Conservation (phyloP, 2,113 vertebrate species). For the Dryoscopus gambensis region DNA sequence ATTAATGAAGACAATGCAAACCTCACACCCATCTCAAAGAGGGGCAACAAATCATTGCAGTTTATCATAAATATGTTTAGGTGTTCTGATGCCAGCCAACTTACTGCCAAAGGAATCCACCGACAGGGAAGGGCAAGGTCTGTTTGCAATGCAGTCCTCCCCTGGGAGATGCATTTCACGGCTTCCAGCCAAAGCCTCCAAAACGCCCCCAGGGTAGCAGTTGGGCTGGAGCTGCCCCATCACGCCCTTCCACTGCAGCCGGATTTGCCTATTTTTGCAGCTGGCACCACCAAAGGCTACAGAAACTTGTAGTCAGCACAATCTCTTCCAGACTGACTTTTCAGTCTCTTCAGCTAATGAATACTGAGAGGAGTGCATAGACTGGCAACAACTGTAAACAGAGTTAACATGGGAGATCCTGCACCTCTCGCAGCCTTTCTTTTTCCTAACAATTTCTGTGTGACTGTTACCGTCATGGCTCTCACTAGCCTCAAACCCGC, state of each 20-base stretch:
- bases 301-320: constrained; percentile 21
- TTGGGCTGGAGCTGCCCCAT: constrained; percentile 35
- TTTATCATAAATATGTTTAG: background rate
- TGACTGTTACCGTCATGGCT: background rate
- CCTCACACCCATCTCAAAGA: background rate
- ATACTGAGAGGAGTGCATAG: background rate
- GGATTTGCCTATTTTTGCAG: constrained; percentile 19
- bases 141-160: background rate
- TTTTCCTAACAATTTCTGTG: background rate
- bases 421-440: background rate
- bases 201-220: background rate
- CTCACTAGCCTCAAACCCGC: background rate
- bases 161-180: background rate
- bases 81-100: background rate
- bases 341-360: constrained; percentile 5
- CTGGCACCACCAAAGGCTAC: constrained; percentile 39
- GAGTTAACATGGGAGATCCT: background rate
- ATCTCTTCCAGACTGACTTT: background rate
- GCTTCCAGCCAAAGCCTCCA: constrained; percentile 38
- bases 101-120: constrained; percentile 18
- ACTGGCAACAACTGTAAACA: background rate
- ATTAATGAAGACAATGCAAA: background rate
- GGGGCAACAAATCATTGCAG: background rate
- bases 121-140: background rate
- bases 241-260: background rate